Percentiles rank a stretch among this genome's conserved stretches.
Evolutionary conservation across 2,888 invertebrate genomes (phyloP).

Genomic region (Agrenia bidenticulata): DNA sequence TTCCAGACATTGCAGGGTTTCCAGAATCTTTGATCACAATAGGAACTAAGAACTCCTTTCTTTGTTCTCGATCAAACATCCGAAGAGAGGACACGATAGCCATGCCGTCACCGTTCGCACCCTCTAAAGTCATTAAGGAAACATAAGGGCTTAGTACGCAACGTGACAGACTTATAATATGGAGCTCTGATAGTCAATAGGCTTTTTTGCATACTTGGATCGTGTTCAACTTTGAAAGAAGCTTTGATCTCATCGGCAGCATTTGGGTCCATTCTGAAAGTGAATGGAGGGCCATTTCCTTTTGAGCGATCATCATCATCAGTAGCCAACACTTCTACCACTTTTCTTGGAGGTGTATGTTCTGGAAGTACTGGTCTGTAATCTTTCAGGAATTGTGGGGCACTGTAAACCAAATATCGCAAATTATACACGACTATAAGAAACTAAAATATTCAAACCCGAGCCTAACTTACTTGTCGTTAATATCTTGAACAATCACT

Average conservation of each 20-base stretch:
- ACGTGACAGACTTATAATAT: neutral
- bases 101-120: constrained; percentile 96
- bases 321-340: constrained; percentile 88
- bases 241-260: constrained; percentile 90
- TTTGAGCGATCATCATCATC: constrained; percentile 92
- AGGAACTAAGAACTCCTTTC: constrained; percentile 94
- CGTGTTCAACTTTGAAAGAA: constrained; percentile 94
- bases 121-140: constrained; percentile 64
- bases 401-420: constrained; percentile 79
- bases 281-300: constrained; percentile 95
- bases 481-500: constrained; percentile 91
- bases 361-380: constrained; percentile 90
- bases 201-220: constrained; percentile 71
- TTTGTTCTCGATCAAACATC: constrained; percentile 91
- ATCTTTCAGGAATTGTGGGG: constrained; percentile 88
- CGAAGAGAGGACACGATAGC: constrained; percentile 80
- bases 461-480: constrained; percentile 57
- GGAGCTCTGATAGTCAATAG: neutral
- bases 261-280: constrained; percentile 83
- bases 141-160: constrained; percentile 15
- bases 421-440: no score
- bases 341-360: constrained; percentile 80
- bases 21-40: constrained; percentile 97
- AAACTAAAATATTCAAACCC: no score
- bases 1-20: constrained; percentile 93